Evolutionary conservation across 1,140 invertebrate species (phyloP), one percentile per base, ranked within the genome.

Genomic region (Camponotus floridanus): DNA sequence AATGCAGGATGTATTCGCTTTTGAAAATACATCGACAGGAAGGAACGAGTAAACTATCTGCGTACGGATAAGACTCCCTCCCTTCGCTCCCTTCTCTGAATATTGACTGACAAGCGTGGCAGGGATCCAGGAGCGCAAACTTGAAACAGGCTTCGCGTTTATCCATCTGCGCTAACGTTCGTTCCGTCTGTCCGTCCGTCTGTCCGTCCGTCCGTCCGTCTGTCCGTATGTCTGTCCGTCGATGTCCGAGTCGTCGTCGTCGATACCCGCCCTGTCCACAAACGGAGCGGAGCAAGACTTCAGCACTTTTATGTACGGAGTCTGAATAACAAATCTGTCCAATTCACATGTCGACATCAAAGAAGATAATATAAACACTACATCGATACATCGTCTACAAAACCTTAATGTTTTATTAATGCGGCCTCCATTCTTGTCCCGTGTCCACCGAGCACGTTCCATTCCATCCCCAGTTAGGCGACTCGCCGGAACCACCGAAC

Each of bases 391-490:
- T 95, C 93, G 92, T 94, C 94, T 92, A 93, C 94, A 94, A 95
- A 95, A 95, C 94, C 94, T 94, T 95, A 94, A 95, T 95, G 95
- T 95, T 95, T 95, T 95, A 95, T 95, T 95, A 95, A 95, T 95
- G 94, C 90, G 92, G 89, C 86, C 92, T 93, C 89, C 91, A 90
- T 91, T 89, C 15, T 65, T 85, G 84, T 87, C 87, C 89, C 84
- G 87, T 90, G 88, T 87, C 64, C 57, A 68, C 80, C 59, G 13
- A 67, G 67, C 86, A 73, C 73, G 61, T 81, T 89, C 59, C 86
- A 61, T 87, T 87, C 86, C 79, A 86, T 86, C 76, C 76, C 45
- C 76, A 65, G 83, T 76, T 76, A 70, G 80, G 61, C 31, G 80
- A 65, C 33, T 39, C 65, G 18, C 13, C 31, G 76, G 26, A 36